Evolutionary conservation across 2,888 invertebrate species (phyloP).

Genomic region (Cryptus armator): DNA sequence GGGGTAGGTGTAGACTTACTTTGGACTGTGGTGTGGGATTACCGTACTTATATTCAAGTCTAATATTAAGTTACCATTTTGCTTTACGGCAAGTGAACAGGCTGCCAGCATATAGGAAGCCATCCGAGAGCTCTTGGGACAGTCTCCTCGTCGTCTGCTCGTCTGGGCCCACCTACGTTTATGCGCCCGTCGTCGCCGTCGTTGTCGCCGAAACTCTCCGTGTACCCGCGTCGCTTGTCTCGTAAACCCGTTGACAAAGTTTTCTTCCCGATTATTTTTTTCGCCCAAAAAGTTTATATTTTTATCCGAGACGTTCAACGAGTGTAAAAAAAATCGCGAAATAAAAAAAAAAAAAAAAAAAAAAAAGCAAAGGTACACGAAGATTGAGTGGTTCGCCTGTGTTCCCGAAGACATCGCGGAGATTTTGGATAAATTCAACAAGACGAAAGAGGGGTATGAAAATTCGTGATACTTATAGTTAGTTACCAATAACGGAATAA

Average conservation of each 20-base stretch:
- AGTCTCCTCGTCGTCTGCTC: conserved; percentile 78
- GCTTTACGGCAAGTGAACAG: conserved; percentile 85
- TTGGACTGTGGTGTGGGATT: conserved; percentile 84
- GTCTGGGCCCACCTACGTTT: conserved; percentile 81
- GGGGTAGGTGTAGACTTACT: conserved; percentile 83
- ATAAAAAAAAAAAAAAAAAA: neutral
- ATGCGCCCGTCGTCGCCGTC: conserved; percentile 43
- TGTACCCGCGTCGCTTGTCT: conserved; percentile 29
- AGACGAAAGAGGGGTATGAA: neutral
- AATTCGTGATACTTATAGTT: neutral
- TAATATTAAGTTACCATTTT: conserved; percentile 85
- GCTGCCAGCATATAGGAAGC: conserved; percentile 85
- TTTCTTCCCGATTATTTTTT: neutral
- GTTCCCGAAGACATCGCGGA: conserved; percentile 31
- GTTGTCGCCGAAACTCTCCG: conserved; percentile 28
- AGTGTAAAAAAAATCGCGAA: neutral
- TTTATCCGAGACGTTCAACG: neutral
- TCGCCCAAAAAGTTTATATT: neutral
- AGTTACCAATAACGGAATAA: neutral
- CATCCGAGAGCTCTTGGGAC: conserved; percentile 83
- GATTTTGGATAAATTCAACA: conserved; percentile 25
- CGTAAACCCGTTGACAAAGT: conserved; percentile 30
- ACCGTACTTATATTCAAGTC: conserved; percentile 84
- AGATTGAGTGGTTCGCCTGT: conserved; percentile 57
- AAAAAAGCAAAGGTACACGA: conserved; percentile 34